Evolutionary conservation across 2,797 vertebrate genomes (phyloP), one percentile per base, ranked within the genome.

Genomic region (Hozukius guyotensis): DNA sequence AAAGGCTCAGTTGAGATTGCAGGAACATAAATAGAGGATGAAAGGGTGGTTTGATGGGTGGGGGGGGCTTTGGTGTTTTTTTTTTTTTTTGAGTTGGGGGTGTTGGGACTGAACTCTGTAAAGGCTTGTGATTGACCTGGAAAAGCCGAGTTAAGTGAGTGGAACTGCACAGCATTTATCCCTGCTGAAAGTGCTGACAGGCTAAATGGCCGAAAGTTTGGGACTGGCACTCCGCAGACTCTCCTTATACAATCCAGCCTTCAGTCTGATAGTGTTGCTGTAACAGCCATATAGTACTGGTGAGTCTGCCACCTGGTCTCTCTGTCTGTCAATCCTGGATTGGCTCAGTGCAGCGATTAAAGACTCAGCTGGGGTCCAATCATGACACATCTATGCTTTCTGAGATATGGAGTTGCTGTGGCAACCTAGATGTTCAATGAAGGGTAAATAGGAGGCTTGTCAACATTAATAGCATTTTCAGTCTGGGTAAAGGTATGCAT

Each of bases 101-200:
- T 86, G 72, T 60, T 53, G 81, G 61, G 80, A 78, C 85, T 90
- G 88, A 92, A 87, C 86, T 89, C 76, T 90, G 81, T 89, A 87
- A 94, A 93, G 88, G 89, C 80, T 91, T 87, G 86, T 84, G 90
- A 91, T 92, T 95, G 93, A 95, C 94, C 94, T 90, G 91, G 93
- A 95, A 95, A 95, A 92, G 87, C 77, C 52, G 83, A 92, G 91
- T 92, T 94, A 95, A 95, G 94, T 93, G 93, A 92, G 91, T 91
- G 92, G 89, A 94, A 93, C 92, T 91, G 89, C 76, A 88, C 80
- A 82, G 89, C 83, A 84, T 93, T 92, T 93, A 93, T 90, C 85
- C 89, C 77, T 4, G 75, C 87, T 90, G 88, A 92, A 94, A 93
- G 89, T 92, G 93, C 93, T 95, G 94, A 95, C 93, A 82, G 92